Evolutionary conservation across 2,113 vertebrate species (phyloP), one percentile per base, ranked within the genome.

Genomic region (Otis tarda): DNA sequence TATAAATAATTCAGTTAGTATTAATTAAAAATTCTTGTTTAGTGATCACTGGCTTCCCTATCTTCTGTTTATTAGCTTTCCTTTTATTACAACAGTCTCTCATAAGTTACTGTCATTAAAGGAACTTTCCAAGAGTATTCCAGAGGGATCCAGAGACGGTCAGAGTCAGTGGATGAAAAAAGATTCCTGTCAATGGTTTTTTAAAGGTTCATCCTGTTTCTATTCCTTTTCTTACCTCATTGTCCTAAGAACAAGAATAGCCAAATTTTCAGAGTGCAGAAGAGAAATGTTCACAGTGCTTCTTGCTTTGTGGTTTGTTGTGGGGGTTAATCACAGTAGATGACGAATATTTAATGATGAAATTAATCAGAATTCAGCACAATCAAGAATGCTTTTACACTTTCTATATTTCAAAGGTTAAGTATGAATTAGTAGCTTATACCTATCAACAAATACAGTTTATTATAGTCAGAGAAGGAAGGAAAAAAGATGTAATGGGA

Each of bases 21-120:
- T 83, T 96, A 96, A 97, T 96, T 83, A 97, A 95, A 88, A 94
- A 93, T 91, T 95, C 83, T 75, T 90, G 39, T 77, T 87, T 94
- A 90, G 45, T 59, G 84, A 90, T 86, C 23, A 77, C 18, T 78
- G 23, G 5, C 1, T 92, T 94, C n/a, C 1, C 3, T 77, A 83
- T 75, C 43, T 82, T 81, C 67, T 91, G 50, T 87, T 95, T 89
- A 75, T 89, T 67, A 85, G 63, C 84, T 91, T 93, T 90, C 9
- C 8, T 92, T 19, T 87, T 87, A 70, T 90, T 90, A 73, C 49
- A 73, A 7, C 17, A 80, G 39, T 85, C 28, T 93, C 65, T 89
- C n/a, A 25, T 65, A 87, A 84, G 19, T 41, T 86, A 25, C 5
- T 60, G 45, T 82, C 74, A 35, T 41, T 74, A 65, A 74, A 85